A percentile compares a stretch with the other conserved stretches of the same genome.
phyloP scores from a whole-genome alignment of 2,113 vertebrate species.

The Osmerus mordax region DNA sequence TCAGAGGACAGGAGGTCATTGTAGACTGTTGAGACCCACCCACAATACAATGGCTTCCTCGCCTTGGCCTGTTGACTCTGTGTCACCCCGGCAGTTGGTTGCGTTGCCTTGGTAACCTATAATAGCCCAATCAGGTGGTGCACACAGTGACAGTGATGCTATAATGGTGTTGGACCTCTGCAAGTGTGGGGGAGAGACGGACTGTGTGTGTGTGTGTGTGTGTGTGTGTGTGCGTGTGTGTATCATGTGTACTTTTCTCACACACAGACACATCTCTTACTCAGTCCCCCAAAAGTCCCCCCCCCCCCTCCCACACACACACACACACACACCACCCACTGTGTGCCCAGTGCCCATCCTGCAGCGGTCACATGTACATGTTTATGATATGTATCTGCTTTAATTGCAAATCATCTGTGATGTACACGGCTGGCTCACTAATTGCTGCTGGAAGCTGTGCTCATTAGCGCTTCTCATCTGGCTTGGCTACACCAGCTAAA shows the following conservation, averaged over 20 bases:
- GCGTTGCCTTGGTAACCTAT: constrained; percentile 5
- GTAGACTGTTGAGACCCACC: no score
- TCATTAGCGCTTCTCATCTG: constrained; percentile 93
- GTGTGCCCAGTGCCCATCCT: no score
- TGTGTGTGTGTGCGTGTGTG: not conserved
- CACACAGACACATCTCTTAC: not conserved
- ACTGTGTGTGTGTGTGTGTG: no score
- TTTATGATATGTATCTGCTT: constrained; percentile 68
- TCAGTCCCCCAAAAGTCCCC: not conserved
- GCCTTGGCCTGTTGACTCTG: not conserved
- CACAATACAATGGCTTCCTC: no score
- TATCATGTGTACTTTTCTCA: constrained; percentile 24
- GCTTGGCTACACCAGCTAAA: constrained; percentile 89
- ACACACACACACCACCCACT: constrained; percentile 5
- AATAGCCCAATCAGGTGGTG: constrained; percentile 4
- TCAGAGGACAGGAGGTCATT: no score
- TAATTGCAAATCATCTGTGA: constrained; percentile 86
- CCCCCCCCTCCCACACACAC: not conserved
- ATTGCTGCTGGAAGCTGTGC: constrained; percentile 93
- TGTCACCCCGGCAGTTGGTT: not conserved
- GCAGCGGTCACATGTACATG: constrained; percentile 14
- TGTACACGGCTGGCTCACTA: constrained; percentile 83
- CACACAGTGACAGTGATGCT: not conserved
- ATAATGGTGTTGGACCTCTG: constrained; percentile 4
- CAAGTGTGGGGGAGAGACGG: no score